Evolutionary conservation across 2,113 vertebrate genomes (phyloP).

Genomic region (Isichthys henryi): DNA sequence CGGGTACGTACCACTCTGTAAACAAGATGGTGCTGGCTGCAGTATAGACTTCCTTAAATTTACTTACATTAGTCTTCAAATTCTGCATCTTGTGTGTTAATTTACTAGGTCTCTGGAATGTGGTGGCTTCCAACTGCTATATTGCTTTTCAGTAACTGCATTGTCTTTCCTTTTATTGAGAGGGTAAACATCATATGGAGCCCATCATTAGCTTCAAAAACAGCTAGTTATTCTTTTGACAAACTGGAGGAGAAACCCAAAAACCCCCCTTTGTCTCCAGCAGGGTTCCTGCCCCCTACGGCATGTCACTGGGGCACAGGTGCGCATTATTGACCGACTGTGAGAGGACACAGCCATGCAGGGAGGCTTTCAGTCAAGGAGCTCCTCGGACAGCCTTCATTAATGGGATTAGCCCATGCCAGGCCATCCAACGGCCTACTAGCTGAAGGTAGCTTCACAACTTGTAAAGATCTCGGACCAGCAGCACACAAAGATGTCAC

Average conservation of each 20-base stretch:
- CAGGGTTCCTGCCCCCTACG: not conserved
- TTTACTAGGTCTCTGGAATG: not conserved
- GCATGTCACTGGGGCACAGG: constrained; percentile 48
- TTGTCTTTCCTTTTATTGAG: not conserved
- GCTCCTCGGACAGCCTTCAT: constrained; percentile 60
- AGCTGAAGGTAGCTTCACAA: constrained; percentile 57
- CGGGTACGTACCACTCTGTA: not conserved
- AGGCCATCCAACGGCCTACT: constrained; percentile 63
- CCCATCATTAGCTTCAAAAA: constrained; percentile 3
- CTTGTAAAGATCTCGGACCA: constrained; percentile 60
- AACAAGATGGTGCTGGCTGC: not conserved
- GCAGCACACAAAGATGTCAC: constrained; percentile 59
- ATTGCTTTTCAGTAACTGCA: not conserved
- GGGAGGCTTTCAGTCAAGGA: constrained; percentile 65
- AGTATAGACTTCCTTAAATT: not conserved
- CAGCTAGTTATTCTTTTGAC: not conserved
- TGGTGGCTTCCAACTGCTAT: not conserved
- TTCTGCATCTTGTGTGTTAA: not conserved
- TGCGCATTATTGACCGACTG: constrained; percentile 77
- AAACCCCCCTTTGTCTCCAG: not conserved
- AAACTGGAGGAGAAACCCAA: not conserved
- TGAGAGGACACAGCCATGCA: constrained; percentile 65
- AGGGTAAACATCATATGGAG: not conserved
- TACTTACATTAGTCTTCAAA: not conserved
- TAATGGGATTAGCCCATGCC: constrained; percentile 68